Conservation (phyloP, 2,888 invertebrate species). For the Lasioglossum vierecki region DNA sequence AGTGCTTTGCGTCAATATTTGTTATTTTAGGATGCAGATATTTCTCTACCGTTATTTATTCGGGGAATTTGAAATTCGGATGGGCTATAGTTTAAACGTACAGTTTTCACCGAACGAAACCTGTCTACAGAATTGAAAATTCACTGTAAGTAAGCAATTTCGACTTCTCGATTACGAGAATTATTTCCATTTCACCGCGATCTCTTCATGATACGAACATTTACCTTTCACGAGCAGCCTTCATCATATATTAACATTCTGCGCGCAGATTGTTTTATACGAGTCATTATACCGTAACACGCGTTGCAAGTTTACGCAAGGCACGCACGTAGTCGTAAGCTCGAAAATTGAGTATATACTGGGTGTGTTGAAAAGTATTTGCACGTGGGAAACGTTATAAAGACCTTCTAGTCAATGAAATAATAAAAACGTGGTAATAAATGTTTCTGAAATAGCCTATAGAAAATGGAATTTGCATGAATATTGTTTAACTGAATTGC, state of each 20-base stretch:
- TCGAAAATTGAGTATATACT: not conserved
- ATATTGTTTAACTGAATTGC: no score
- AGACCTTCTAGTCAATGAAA: no score
- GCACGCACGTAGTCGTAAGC: not conserved
- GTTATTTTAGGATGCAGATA: not conserved
- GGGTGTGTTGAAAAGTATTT: not conserved
- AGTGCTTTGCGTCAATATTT: not conserved
- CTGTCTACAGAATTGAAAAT: not conserved
- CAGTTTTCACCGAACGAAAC: not conserved
- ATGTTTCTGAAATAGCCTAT: not conserved
- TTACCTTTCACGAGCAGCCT: not conserved
- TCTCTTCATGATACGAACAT: not conserved
- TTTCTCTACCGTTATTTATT: not conserved
- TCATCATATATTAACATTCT: not conserved
- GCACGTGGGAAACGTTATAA: no score
- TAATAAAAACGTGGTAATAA: no score
- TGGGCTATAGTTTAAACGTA: not conserved
- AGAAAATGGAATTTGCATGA: not conserved
- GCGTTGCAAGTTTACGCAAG: constrained; percentile 16
- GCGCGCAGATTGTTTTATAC: not conserved
- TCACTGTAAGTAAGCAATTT: not conserved
- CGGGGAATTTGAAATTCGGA: not conserved
- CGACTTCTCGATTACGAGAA: not conserved
- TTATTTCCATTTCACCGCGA: not conserved
- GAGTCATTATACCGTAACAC: not conserved